A percentile compares a stretch with the other conserved stretches of the same genome.
Conservation (phyloP, 2,888 invertebrate genomes). For the Dryomyza anilis region DNA sequence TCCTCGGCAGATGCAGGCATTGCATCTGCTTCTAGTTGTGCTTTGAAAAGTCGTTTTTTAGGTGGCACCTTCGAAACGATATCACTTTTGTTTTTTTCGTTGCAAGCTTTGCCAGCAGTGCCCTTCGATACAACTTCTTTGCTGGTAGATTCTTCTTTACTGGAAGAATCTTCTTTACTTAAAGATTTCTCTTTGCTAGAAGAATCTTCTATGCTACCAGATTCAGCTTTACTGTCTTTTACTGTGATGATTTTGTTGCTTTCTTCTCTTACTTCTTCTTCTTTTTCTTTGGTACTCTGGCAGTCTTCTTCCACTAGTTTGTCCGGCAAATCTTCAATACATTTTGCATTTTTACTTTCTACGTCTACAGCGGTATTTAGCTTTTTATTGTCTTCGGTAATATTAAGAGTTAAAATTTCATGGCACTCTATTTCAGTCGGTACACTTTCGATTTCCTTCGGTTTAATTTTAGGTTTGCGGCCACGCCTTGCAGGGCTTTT, state of each 20-base stretch:
- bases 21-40: background rate
- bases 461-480: no score
- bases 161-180: background rate
- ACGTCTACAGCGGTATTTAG: no score
- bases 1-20: background rate
- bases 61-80: conserved; percentile 1
- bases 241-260: background rate
- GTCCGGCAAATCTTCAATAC: no score
- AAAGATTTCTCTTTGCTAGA: background rate
- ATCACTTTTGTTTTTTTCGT: no score
- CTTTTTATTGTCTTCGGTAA: no score
- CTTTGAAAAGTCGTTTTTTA: conserved; percentile 19
- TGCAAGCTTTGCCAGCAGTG: background rate
- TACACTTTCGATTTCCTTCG: no score
- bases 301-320: no score
- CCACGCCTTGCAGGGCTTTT: no score
- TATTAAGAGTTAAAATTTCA: no score
- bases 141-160: background rate
- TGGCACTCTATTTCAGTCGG: no score
- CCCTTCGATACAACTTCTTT: background rate
- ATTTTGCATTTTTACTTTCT: no score
- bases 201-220: background rate
- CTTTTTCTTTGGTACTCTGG: no score
- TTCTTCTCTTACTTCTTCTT: conserved; percentile 14
- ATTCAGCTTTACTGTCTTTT: background rate